Base-by-base conservation (phyloP, 2,113 vertebrate species). In the Pantherophis guttatus region DNA sequence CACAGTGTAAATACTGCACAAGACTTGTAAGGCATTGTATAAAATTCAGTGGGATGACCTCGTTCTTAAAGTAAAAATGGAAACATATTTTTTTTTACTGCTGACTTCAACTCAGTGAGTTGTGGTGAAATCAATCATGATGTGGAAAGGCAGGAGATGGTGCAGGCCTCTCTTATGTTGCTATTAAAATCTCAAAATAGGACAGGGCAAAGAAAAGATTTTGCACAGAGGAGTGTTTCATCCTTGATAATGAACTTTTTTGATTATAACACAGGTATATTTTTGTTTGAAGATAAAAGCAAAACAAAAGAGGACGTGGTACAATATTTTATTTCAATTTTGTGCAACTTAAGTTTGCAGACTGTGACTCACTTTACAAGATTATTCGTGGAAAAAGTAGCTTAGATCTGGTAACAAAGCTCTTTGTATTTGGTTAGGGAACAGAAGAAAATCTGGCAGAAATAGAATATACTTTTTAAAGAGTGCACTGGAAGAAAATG, bases 71-170 rank as follows among this genome's bases (percentile, higher is more conserved):
- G 44, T 90, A 57, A 86, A 93, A 75, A 70, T 92, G 91, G 91
- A 75, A 86, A 90, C 11, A 48, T 92, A 29, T 86, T 93, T 44
- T 81, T 93, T 90, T 90, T 93, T 90, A 93, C 88, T 59, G 57
- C 88, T 86, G 53, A 86, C 70, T 92, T 88, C 62, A 81, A 57
- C 53, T 90, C 65, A 33, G 53, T 6, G 1, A 52, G 39, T 90
- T 85, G 92, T 24, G n/a, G 87, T 89, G 55, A 91, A 91, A 91
- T 91, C 87, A 86, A 9, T 86, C 57, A 85, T 75, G 86, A 44
- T 44, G 10, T 15, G 33, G 93, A 91, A 24, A 54, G 48, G 75
- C 87, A 91, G 48, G 24, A 33, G 21, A 94, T 65, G 91, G 53
- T 3, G 19, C 29, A 65, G 50, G 52, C 44, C 55, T 55, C 89